These are phyloP conservation scores for Lampropteryx suffumata DNA, from an alignment of 2,888 invertebrate species.

Conservation along the genomic window DNA sequence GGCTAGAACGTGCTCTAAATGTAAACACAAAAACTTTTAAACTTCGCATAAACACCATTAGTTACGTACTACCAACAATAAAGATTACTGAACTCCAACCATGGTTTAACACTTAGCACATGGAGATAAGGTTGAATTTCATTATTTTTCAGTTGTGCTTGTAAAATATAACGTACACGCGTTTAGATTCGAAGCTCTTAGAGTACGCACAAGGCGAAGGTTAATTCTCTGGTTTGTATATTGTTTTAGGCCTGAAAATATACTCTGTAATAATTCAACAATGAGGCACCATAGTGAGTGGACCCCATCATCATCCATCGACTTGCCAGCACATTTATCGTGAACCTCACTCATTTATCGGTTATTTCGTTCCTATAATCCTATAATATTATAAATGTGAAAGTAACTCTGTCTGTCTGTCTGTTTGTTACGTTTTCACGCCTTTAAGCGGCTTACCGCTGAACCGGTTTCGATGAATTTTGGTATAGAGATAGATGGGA, in stretches of 20 bases:
- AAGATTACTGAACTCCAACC: slow-evolving; percentile 17
- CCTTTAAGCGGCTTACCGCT: no score
- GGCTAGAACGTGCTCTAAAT: slow-evolving; percentile 58
- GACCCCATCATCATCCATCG: neutral
- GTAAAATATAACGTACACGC: slow-evolving; percentile 32
- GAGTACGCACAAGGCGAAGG: slow-evolving; percentile 51
- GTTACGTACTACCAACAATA: slow-evolving; percentile 20
- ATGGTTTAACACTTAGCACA: slow-evolving; percentile 18
- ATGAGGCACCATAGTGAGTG: slow-evolving; percentile 29
- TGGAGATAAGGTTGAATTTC: slow-evolving; percentile 20
- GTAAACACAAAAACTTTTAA: slow-evolving; percentile 66
- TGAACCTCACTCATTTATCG: neutral
- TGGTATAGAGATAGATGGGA: no score
- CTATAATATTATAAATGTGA: no score
- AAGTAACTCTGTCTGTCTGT: no score
- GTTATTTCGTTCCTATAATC: no score
- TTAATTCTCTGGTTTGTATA: slow-evolving; percentile 39
- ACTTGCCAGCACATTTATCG: neutral
- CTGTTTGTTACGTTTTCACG: no score
- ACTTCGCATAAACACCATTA: slow-evolving; percentile 58
- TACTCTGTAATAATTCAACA: slow-evolving; percentile 29
- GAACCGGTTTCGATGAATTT: no score
- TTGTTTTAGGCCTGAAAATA: slow-evolving; percentile 37
- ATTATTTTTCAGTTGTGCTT: slow-evolving; percentile 16
- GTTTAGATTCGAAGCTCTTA: slow-evolving; percentile 38